phyloP scores from a whole-genome alignment of 2,888 invertebrate species.

The Nemurella pictetii region DNA sequence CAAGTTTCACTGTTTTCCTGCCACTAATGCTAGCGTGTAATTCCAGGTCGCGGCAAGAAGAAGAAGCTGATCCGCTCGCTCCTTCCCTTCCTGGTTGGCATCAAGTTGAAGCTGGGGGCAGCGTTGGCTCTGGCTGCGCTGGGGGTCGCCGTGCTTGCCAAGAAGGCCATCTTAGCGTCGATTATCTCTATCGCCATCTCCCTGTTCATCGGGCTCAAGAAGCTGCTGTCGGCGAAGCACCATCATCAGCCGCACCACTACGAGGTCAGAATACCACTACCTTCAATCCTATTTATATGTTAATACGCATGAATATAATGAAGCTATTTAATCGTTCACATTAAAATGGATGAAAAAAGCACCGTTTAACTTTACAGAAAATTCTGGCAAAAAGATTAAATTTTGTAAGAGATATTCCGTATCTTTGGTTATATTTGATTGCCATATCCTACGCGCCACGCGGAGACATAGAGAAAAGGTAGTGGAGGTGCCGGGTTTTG shows the following conservation, averaged over 20 bases:
- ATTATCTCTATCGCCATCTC: conserved; percentile 63
- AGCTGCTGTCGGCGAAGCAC: conserved; percentile 48
- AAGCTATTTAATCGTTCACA: no score
- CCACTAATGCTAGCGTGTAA: no score
- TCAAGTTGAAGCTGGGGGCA: conserved; percentile 62
- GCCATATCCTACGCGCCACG: no score
- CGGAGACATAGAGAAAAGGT: no score
- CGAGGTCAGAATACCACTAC: conserved; percentile 38
- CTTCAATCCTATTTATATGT: no score
- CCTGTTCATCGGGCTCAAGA: conserved; percentile 54
- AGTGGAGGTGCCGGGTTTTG: not conserved
- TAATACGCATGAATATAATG: no score
- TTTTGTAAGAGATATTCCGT: no score
- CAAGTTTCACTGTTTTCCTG: not conserved
- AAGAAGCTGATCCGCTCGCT: conserved; percentile 59
- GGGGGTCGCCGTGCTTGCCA: conserved; percentile 62
- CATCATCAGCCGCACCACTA: conserved; percentile 42
- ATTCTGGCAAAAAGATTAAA: no score
- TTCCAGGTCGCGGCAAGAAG: conserved; percentile 61
- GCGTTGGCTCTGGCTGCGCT: conserved; percentile 60
- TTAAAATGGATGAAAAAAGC: no score
- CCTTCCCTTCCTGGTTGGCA: conserved; percentile 60
- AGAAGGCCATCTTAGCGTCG: conserved; percentile 64
- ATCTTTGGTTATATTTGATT: no score
- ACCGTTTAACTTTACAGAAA: no score